These are phyloP conservation scores for Amphiprion clarkii DNA, from an alignment of 2,797 vertebrate genomes.

Conservation along the genomic window DNA sequence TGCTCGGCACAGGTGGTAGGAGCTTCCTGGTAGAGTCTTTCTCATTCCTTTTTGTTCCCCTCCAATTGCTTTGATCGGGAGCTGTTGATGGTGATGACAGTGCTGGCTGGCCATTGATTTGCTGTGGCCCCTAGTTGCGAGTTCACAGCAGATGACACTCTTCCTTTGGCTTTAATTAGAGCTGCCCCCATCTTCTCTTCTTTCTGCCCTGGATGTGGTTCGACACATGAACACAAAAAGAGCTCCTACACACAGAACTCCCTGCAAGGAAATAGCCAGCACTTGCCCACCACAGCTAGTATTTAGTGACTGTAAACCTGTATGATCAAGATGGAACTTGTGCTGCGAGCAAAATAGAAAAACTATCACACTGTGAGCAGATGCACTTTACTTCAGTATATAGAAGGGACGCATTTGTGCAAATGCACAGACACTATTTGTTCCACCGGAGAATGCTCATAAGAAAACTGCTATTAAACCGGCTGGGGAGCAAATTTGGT, in stretches of 20 bases:
- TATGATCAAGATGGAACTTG: constrained; percentile 20
- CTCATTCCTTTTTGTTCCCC: constrained; percentile 84
- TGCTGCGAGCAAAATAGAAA: constrained; percentile 32
- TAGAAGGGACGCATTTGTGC: neutral
- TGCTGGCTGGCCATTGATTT: constrained; percentile 85
- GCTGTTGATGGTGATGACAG: constrained; percentile 82
- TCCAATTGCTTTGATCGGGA: constrained; percentile 83
- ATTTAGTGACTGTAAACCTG: constrained; percentile 44
- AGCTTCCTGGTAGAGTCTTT: constrained; percentile 80
- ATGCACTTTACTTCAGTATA: neutral
- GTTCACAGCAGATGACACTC: constrained; percentile 83
- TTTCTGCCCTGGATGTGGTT: constrained; percentile 74
- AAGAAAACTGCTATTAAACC: constrained; percentile 68
- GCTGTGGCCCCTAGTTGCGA: constrained; percentile 81
- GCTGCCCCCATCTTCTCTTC: constrained; percentile 75
- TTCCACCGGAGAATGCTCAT: constrained; percentile 53
- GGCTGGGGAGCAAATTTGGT: constrained; percentile 62
- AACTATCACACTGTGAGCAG: neutral
- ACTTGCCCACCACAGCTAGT: constrained; percentile 42
- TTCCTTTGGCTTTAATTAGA: constrained; percentile 86
- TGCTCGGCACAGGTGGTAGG: constrained; percentile 81
- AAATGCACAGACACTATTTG: neutral
- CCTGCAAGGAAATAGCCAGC: constrained; percentile 62
- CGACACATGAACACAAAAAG: constrained; percentile 67
- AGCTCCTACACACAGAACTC: constrained; percentile 67